Conservation (phyloP, 2,113 vertebrate species). For the Sinocyclocheilus rhinocerous region DNA sequence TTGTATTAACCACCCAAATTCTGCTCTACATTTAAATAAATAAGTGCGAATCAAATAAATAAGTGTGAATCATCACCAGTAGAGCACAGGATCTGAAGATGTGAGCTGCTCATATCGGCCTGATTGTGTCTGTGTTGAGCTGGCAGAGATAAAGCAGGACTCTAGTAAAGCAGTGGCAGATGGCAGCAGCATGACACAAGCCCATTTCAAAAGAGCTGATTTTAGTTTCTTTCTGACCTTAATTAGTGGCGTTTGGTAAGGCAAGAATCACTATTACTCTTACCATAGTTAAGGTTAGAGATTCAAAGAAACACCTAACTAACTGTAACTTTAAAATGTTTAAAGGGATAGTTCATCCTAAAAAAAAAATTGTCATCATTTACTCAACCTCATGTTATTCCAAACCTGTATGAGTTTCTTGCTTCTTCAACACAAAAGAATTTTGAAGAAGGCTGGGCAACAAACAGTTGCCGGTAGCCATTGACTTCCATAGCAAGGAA, state of each 20-base stretch:
- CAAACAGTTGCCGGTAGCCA: too few relatives aligned
- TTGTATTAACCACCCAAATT: neutral
- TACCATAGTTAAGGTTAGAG: neutral
- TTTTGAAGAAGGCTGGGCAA: too few relatives aligned
- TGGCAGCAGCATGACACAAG: conserved; percentile 60
- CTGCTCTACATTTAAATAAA: neutral
- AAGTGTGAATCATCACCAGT: neutral
- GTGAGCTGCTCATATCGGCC: neutral
- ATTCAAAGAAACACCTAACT: neutral
- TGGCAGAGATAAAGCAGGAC: neutral
- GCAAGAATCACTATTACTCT: neutral
- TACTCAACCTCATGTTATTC: too few relatives aligned
- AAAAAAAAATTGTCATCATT: too few relatives aligned
- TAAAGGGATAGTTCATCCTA: too few relatives aligned
- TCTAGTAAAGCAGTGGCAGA: conserved; percentile 58
- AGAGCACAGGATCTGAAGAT: neutral
- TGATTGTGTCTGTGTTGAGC: neutral
- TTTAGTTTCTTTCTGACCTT: conserved; percentile 37
- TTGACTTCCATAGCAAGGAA: too few relatives aligned
- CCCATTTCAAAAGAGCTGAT: conserved; percentile 30
- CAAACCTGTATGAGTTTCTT: too few relatives aligned
- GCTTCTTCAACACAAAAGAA: too few relatives aligned
- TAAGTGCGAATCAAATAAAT: neutral
- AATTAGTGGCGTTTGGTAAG: neutral
- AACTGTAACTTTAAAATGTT: neutral